Evolutionary conservation across 2,113 vertebrate species (phyloP), one percentile per base, ranked within the genome.

Genomic region (Pachyramphus minor): DNA sequence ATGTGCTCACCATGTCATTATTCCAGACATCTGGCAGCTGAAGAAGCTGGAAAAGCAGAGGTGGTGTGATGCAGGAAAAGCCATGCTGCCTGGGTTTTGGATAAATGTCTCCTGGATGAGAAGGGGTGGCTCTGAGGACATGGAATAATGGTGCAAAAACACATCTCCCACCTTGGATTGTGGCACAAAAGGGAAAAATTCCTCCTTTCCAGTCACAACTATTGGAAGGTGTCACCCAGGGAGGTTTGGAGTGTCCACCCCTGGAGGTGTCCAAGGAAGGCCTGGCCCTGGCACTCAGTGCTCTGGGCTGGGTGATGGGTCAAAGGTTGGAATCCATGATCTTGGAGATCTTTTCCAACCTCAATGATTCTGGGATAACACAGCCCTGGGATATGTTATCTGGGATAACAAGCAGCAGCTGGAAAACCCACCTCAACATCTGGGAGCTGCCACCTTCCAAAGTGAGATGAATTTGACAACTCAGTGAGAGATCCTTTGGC

Each of bases 321-420:
- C 49, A 50, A 23, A 50, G 24, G 24, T 42, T 1, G 67, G 35
- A 15, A 4, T 50, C 1, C 0, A 7, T 12, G 68, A 12, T 1
- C 27, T 42, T 39, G 44, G 52, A 44, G 52, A 12, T 42, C 31
- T 44, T 81, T 68, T 31, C 45, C 62, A 47, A 1, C 45, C n/a
- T 68, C 78, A 25, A 0, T 12, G 39, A 83, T 60, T 45, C 71
- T 18, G 39, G 53, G 78, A 12, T 75, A 73, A 42, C 2, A 30
- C n/a, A 27, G 18, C 0, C 17, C 53, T 37, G 62, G 52, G 45
- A n/a, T n/a, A n/a, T n/a, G n/a, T n/a, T n/a, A n/a, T n/a, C n/a
- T n/a, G n/a, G n/a, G n/a, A n/a, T n/a, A n/a, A n/a, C n/a, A n/a
- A n/a, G n/a, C n/a, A n/a, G 13, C 0, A 0, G 11, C 31, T 31